These are phyloP conservation scores for Macquaria australasica DNA, from an alignment of 2,113 vertebrate genomes.

Conservation along the genomic window DNA sequence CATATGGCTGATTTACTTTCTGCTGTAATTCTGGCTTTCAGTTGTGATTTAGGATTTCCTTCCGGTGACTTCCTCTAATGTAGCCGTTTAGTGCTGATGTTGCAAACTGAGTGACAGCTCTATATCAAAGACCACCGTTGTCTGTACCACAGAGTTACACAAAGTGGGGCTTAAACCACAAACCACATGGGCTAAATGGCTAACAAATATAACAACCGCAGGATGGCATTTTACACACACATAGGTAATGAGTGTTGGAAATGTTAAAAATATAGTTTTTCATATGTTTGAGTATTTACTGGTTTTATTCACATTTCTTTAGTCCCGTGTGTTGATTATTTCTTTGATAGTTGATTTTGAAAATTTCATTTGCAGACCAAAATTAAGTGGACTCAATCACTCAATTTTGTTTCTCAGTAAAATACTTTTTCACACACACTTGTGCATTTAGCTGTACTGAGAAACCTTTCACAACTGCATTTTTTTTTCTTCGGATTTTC, in stretches of 20 bases:
- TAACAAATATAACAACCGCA: slow-evolving; percentile 16
- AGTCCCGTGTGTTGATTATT: background rate
- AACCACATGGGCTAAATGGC: slow-evolving; percentile 66
- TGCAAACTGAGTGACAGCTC: background rate
- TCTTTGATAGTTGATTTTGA: background rate
- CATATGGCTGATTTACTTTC: background rate
- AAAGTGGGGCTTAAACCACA: slow-evolving; percentile 47
- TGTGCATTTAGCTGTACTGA: slow-evolving; percentile 1
- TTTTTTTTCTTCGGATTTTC: slow-evolving; percentile 44
- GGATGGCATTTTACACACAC: background rate
- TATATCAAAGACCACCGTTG: slow-evolving; percentile 34
- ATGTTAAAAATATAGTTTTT: background rate
- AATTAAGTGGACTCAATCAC: background rate
- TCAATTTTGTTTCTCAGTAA: background rate
- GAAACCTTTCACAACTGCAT: slow-evolving; percentile 4
- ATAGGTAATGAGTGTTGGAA: background rate
- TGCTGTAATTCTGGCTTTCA: slow-evolving; percentile 5
- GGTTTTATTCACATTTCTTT: background rate
- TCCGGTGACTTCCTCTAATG: background rate
- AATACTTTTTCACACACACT: background rate
- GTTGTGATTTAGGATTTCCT: slow-evolving; percentile 34
- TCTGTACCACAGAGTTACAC: slow-evolving; percentile 43
- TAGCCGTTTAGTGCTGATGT: background rate
- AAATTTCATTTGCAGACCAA: background rate
- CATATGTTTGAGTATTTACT: background rate